Conservation (phyloP, 1,140 invertebrate genomes). For the Anadara kagoshimensis region DNA sequence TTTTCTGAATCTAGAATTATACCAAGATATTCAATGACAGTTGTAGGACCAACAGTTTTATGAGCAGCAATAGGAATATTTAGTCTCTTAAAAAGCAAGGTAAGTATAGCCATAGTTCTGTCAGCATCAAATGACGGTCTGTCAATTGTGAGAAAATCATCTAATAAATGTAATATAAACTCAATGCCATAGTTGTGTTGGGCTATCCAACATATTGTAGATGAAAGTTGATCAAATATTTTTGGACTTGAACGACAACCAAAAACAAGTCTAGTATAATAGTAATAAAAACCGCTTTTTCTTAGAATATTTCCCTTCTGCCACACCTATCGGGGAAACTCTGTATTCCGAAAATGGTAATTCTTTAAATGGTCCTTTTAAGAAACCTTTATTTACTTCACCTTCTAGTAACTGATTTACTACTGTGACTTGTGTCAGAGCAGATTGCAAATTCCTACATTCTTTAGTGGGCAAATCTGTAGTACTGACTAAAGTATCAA, state of each 20-base stretch:
- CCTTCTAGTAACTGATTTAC: not conserved
- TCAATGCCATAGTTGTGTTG: conserved; percentile 1
- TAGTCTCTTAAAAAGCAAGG: not conserved
- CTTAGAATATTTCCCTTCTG: conserved; percentile 22
- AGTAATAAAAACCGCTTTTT: conserved; percentile 25
- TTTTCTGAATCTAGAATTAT: conserved; percentile 2
- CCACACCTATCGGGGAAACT: conserved; percentile 12
- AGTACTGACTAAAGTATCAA: conserved; percentile 9
- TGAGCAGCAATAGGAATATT: conserved; percentile 3
- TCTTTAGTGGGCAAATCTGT: not conserved
- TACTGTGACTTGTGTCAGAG: not conserved
- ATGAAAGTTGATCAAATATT: conserved; percentile 13
- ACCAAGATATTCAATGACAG: not conserved
- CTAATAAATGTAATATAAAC: conserved; percentile 18
- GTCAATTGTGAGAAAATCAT: conserved; percentile 22
- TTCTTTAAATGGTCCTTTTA: not conserved
- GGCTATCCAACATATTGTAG: conserved; percentile 21
- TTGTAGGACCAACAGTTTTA: not conserved
- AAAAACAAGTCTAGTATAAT: conserved; percentile 25
- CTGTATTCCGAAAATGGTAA: not conserved
- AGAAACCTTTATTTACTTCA: conserved; percentile 11
- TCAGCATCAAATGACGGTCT: not conserved
- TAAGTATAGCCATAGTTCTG: not conserved
- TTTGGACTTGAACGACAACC: conserved; percentile 17
- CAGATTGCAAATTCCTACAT: conserved; percentile 6